These are phyloP conservation scores for Solenodon paradoxus DNA, from an alignment of 2,113 vertebrate species.

Conservation along the genomic window DNA sequence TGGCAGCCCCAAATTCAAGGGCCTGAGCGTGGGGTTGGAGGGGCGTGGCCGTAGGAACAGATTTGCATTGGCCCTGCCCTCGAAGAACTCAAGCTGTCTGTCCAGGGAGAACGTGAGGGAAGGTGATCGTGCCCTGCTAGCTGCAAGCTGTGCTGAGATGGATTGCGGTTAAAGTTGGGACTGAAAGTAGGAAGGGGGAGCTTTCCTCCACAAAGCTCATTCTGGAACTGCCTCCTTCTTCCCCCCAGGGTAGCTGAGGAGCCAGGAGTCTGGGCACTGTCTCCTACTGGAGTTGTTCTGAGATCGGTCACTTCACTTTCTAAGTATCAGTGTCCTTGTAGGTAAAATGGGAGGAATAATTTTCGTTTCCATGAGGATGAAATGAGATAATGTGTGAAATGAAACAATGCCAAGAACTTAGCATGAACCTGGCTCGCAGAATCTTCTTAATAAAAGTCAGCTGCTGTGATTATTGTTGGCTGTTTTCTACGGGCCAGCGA, in stretches of 20 bases:
- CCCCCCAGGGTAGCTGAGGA: too few relatives aligned
- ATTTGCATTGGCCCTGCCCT: not conserved
- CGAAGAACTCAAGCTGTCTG: not conserved
- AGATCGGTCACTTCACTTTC: not conserved
- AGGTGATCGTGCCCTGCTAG: not conserved
- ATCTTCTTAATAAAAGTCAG: not conserved
- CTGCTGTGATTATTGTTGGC: fast-evolving
- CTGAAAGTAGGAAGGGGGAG: not conserved
- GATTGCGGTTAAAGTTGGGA: not conserved
- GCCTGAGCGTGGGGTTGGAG: not conserved
- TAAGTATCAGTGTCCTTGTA: not conserved
- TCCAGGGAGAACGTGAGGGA: not conserved
- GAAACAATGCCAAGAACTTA: not conserved
- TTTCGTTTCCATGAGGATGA: not conserved
- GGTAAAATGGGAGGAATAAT: not conserved
- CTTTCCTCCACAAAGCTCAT: not conserved
- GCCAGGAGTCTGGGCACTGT: not conserved
- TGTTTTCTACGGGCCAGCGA: not conserved
- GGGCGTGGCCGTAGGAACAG: not conserved
- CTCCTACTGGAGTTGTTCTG: not conserved
- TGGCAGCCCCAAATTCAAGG: not conserved
- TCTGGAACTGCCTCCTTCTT: not conserved
- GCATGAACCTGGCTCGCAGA: not conserved
- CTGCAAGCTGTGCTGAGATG: not conserved
- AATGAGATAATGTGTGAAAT: not conserved